These are phyloP conservation scores for Entelurus aequoreus DNA, from an alignment of 2,113 vertebrate species.

Conservation along the genomic window DNA sequence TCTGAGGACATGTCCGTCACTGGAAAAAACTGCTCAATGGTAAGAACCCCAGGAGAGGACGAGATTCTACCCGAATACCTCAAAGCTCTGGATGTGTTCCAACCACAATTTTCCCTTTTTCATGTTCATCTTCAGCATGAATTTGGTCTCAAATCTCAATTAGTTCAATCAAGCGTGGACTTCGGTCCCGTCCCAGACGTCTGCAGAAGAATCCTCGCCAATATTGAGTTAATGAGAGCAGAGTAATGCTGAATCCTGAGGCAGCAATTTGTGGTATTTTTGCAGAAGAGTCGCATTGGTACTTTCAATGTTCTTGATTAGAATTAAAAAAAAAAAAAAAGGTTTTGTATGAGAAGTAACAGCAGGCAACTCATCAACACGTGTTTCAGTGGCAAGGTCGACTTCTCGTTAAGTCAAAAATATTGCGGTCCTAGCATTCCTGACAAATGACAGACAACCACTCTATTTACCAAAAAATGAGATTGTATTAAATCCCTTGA, in stretches of 20 bases:
- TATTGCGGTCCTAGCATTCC: too few relatives aligned
- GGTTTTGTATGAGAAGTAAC: not conserved
- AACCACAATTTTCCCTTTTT: not conserved
- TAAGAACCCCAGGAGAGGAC: too few relatives aligned
- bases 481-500: too few relatives aligned
- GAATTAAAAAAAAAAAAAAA: not conserved
- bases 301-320: not conserved
- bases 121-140: not conserved
- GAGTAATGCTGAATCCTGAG: not conserved
- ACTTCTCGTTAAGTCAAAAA: too few relatives aligned
- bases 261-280: not conserved
- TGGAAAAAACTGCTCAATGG: too few relatives aligned
- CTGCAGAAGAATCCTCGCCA: slow-evolving; percentile 1
- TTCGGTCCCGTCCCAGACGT: not conserved
- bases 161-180: slow-evolving; percentile 6
- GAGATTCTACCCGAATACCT: too few relatives aligned
- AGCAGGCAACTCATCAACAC: not conserved
- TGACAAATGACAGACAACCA: too few relatives aligned
- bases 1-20: too few relatives aligned
- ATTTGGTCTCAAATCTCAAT: slow-evolving; percentile 10
- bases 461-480: too few relatives aligned
- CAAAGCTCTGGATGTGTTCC: too few relatives aligned
- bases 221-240: slow-evolving; percentile 24
- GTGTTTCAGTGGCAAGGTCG: too few relatives aligned
- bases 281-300: not conserved